Conservation (phyloP, 2,113 vertebrate genomes). For the Rattus norvegicus region GRCr8 NC_086022.1:180667501-180668000, state of each 20-base stretch:
- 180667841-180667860: not conserved
- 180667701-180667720: not conserved
- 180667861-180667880: not conserved
- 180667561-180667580: not conserved
- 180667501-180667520: not conserved
- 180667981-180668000: not conserved
- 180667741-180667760: not conserved
- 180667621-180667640: not conserved
- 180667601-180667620: not conserved
- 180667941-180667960: not conserved
- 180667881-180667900: not conserved
- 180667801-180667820: slow-evolving; percentile 19
- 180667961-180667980: not conserved
- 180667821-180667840: not conserved
- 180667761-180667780: not conserved
- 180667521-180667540: not conserved
- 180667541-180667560: not conserved
- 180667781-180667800: slow-evolving; percentile 4
- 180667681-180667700: not conserved
- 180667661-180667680: not conserved
- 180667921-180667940: not conserved
- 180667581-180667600: not conserved
- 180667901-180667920: not conserved
- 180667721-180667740: not conserved
- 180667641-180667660: not conserved